Conservation (phyloP, 1,140 invertebrate genomes). For the Apis florea region DNA sequence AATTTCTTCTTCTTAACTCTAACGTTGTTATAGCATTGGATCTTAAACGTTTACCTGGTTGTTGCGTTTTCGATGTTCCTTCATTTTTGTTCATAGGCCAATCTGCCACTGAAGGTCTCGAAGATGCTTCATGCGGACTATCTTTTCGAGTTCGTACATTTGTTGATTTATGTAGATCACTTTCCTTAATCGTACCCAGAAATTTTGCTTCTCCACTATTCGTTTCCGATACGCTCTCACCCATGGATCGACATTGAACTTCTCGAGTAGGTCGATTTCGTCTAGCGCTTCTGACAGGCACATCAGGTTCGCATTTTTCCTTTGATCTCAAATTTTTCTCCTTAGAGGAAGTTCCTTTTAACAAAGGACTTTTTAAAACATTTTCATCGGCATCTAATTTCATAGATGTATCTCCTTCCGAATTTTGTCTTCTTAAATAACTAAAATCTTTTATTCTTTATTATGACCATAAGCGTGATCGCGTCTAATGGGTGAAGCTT, state of each 20-base stretch:
- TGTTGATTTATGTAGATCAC: slow-evolving; percentile 70
- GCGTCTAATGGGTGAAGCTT: slow-evolving; percentile 55
- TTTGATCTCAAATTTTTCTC: slow-evolving; percentile 60
- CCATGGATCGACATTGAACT: slow-evolving; percentile 77
- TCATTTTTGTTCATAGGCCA: slow-evolving; percentile 78
- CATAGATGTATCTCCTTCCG: slow-evolving; percentile 73
- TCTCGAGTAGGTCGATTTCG: slow-evolving; percentile 75
- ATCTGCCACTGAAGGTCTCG: slow-evolving; percentile 74
- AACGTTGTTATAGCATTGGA: slow-evolving; percentile 78
- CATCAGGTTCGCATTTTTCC: slow-evolving; percentile 77
- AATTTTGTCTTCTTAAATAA: slow-evolving; percentile 75
- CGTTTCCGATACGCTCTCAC: slow-evolving; percentile 72
- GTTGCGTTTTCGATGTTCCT: slow-evolving; percentile 58
- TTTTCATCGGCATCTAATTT: slow-evolving; percentile 57
- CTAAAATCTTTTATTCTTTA: slow-evolving; percentile 68
- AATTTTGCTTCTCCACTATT: slow-evolving; percentile 69
- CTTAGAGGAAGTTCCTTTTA: slow-evolving; percentile 42
- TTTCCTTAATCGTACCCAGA: slow-evolving; percentile 77
- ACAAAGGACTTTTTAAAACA: slow-evolving; percentile 39
- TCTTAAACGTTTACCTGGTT: slow-evolving; percentile 79
- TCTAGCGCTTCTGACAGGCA: slow-evolving; percentile 76
- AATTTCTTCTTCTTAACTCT: slow-evolving; percentile 85
- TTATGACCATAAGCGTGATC: slow-evolving; percentile 57
- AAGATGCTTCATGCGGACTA: slow-evolving; percentile 41
- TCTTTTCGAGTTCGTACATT: slow-evolving; percentile 73